Evolutionary conservation across 2,113 vertebrate species (phyloP), one percentile per base, ranked within the genome.

Genomic region (Hucho hucho): DNA sequence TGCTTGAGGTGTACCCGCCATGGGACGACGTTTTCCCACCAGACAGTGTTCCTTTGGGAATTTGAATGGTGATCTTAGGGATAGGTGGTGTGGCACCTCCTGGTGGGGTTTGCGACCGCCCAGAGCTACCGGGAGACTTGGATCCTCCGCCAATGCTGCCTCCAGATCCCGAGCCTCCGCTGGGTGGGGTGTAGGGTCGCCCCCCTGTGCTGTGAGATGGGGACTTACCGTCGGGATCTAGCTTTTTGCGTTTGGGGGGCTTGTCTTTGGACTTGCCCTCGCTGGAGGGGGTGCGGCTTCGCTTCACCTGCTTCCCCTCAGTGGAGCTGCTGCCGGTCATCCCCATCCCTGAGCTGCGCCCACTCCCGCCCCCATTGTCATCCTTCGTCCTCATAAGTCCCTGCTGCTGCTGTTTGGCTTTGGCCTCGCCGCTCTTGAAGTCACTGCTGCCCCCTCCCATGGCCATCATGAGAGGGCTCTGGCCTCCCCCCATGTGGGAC

Each of bases 21-120:
- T 98, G 97, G 0, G 97, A 99, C 0, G 95, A 96, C 0, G 96
- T 96, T 86, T 99, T 99, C 20, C 96, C 97, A 16, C 96, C 96
- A 80, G 95, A 96, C 88, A 99, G 94, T 0, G 96, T 98, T 63
- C 96, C 96, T 89, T 97, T 99, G 6, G 94, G 95, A 72, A 99
- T 97, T 89, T 99, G 97, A 88, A 99, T 99, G 16, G 98, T 99
- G 75, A 99, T 98, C 93, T 99, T 99, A 72, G 96, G 97, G 79
- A 98, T 98, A 28, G 97, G 96, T 74, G 97, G 97, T 61, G 97
- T 98, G 49, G 97, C 96, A 49, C 97, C 95, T 65, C 93, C 93
- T 0, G 98, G 97, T 63, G 98, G 97, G 49, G 98, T 99, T 89
- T 99, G 98, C 18, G 97, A 99, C 75, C 96, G 93, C 75, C 95